Evolutionary conservation across 2,113 vertebrate genomes (phyloP).

Genomic region (Paracanthobrama guichenoti): DNA sequence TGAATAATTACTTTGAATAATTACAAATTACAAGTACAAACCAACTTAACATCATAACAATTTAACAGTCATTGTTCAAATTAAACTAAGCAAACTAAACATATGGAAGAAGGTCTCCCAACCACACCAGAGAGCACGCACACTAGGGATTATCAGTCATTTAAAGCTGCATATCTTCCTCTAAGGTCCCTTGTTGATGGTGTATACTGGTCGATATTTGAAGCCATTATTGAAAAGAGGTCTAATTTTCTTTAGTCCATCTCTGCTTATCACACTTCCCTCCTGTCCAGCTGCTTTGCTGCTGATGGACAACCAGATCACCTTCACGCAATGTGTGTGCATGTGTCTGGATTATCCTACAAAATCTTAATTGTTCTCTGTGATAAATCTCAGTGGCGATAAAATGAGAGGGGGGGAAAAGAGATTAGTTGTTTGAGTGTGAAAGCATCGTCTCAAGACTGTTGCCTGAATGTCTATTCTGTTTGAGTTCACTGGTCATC

Average conservation of each 20-base stretch:
- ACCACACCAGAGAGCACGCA: neutral
- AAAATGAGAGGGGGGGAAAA: conserved; percentile 11
- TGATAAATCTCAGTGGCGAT: conserved; percentile 11
- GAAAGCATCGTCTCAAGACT: neutral
- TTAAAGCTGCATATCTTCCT: conserved; percentile 26
- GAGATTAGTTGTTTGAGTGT: neutral
- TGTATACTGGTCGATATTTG: conserved; percentile 28
- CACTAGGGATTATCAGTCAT: conserved; percentile 28
- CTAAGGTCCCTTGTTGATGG: neutral
- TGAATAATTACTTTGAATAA: no score
- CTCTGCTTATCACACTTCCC: conserved; percentile 30
- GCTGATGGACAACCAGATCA: conserved; percentile 39
- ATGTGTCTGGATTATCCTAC: neutral
- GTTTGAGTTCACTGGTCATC: conserved; percentile 3
- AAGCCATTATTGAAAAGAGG: conserved; percentile 35
- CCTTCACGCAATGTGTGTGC: conserved; percentile 9
- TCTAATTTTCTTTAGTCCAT: neutral
- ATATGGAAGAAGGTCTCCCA: neutral
- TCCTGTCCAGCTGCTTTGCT: conserved; percentile 14
- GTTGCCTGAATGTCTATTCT: neutral
- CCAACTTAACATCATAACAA: no score
- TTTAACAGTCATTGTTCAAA: neutral
- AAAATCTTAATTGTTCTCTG: conserved; percentile 25
- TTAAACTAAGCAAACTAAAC: neutral
- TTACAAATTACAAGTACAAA: no score